Conservation (phyloP, 1,140 invertebrate genomes). For the Lasioglossum albipes region DNA sequence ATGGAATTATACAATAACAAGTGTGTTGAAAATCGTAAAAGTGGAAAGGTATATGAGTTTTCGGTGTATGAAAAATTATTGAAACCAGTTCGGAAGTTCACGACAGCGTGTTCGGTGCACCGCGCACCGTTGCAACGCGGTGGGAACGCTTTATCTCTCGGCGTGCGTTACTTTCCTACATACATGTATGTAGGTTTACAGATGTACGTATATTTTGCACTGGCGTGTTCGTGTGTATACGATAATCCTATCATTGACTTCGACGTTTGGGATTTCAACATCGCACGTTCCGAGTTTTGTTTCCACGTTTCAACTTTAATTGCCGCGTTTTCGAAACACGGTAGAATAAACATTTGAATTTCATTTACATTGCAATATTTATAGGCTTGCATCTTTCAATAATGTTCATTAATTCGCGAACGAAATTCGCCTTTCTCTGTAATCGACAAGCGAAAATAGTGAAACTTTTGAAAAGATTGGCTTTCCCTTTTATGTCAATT, state of each 20-base stretch:
- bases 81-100: neutral
- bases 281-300: neutral
- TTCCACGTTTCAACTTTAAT: neutral
- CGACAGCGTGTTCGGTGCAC: neutral
- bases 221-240: neutral
- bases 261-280: neutral
- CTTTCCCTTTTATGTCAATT: too few species aligned
- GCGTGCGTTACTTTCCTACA: too few species aligned
- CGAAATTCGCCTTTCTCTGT: too few species aligned
- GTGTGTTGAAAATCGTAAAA: neutral
- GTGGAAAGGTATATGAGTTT: neutral
- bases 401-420: too few species aligned
- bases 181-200: too few species aligned
- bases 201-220: too few species aligned
- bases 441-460: too few species aligned
- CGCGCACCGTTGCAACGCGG: too few species aligned
- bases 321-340: neutral
- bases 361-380: neutral
- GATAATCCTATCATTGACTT: neutral
- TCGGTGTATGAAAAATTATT: neutral
- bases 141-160: too few species aligned
- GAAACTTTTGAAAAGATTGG: too few species aligned
- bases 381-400: too few species aligned
- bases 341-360: neutral
- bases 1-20: neutral